Base-by-base conservation (phyloP, 2,113 vertebrate genomes). In the Hoplias malabaricus region DNA sequence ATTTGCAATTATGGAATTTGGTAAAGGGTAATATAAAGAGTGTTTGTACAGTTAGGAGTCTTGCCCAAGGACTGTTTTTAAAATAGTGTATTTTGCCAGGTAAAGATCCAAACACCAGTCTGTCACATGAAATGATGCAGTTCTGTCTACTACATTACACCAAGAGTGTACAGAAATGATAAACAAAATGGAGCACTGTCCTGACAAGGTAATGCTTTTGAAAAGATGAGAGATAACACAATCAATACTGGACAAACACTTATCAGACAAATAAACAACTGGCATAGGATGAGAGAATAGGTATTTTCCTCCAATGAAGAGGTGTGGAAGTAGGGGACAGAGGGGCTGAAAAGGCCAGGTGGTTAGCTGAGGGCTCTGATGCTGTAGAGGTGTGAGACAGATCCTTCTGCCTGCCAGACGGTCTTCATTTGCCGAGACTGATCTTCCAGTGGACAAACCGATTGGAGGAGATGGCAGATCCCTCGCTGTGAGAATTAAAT, bases 341-440 rank as follows among this genome's bases (percentile, higher is more conserved):
- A 34, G 31, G 50, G 8, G 67, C 40, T 38, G 42, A 69, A 48
- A 63, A 48, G 67, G 77, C 67, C 69, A 73, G 81, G 70, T 81
- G 79, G 66, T 36, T 36, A 46, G 48, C 62, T 77, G 59, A 46
- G 73, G 46, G 48, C 9, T 72, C 57, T 21, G 46, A 33, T 69
- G 65, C 19, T 56, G 56, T 43, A 40, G 36, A 80, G 82, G 82
- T 83, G 82, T 69, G 74, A 83, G 83, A 81, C 72, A 1, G 23
- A 29, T 23, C 33, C 65, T 50, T 76, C 68, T 81, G 71, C 66
- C 56, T 31, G 59, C 59, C 67, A 74, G 78, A 77, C 63, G 31
- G 69, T 57, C 73, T 54, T 36, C 67, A 79, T 69, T 78, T 73
- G 65, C 68, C 67, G 13, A 69, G 61, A 27, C 21, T 71, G 57